These are phyloP conservation scores for Cossypha niveicapilla DNA, from an alignment of 2,797 vertebrate genomes.

Conservation along the genomic window DNA sequence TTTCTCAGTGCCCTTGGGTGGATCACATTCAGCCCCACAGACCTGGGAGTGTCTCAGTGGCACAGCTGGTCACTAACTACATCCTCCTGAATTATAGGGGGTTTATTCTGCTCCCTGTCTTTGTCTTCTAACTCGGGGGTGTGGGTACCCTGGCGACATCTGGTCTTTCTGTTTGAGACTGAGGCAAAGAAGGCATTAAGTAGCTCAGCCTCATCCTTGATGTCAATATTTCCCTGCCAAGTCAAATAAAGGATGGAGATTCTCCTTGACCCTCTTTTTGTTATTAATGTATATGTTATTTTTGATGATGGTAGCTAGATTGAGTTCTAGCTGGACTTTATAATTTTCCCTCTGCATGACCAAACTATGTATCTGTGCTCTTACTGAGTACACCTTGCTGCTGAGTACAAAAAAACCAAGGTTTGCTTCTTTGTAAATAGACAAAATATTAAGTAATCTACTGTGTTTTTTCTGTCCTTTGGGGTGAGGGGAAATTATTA, in stretches of 20 bases:
- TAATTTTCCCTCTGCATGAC: neutral
- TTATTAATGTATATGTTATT: neutral
- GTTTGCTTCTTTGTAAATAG: neutral
- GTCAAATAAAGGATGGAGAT: neutral
- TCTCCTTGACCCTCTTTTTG: neutral
- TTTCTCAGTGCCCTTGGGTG: accelerated
- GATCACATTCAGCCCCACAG: neutral
- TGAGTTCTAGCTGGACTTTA: neutral
- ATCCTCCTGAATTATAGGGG: neutral
- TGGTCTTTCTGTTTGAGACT: neutral
- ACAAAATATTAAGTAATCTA: neutral
- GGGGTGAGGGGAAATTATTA: neutral
- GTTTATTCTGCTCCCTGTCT: neutral
- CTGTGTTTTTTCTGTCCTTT: neutral
- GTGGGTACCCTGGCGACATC: neutral
- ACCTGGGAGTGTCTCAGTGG: neutral
- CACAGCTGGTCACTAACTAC: neutral
- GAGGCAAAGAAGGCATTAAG: neutral
- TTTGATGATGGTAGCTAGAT: neutral
- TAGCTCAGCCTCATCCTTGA: neutral
- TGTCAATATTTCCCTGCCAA: neutral
- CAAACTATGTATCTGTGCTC: neutral
- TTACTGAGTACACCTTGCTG: neutral
- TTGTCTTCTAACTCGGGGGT: neutral
- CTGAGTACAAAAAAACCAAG: neutral